phyloP scores from a whole-genome alignment of 1,140 invertebrate species.

The Drosophila ogumai region DNA sequence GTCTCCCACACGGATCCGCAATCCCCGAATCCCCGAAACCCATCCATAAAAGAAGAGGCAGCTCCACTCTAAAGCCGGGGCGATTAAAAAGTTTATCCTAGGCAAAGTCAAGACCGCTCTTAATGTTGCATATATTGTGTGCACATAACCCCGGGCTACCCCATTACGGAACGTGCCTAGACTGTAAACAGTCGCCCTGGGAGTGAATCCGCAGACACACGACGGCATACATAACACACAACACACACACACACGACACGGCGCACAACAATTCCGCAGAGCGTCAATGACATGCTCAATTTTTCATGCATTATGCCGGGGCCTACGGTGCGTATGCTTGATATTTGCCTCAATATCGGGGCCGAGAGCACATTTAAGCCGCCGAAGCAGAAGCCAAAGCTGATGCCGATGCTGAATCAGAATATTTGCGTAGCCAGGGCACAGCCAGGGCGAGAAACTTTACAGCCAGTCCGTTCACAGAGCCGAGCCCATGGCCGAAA shows the following conservation, averaged over 20 bases:
- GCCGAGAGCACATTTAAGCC: constrained; percentile 75
- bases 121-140: constrained; percentile 67
- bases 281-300: constrained; percentile 79
- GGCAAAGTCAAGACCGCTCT: constrained; percentile 51
- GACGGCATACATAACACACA: constrained; percentile 22
- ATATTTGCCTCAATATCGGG: constrained; percentile 72
- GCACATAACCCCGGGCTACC: constrained; percentile 45
- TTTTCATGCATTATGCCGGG: constrained; percentile 76
- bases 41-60: constrained; percentile 20
- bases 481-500: constrained; percentile 39
- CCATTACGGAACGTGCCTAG: constrained; percentile 70
- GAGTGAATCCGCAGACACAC: constrained; percentile 30
- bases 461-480: constrained; percentile 7
- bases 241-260: constrained; percentile 3
- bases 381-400: constrained; percentile 28
- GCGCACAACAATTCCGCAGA: constrained; percentile 30
- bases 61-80: constrained; percentile 51
- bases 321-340: constrained; percentile 75
- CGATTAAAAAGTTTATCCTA: constrained; percentile 79
- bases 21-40: constrained; percentile 11
- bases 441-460: constrained; percentile 27
- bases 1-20: constrained; percentile 24
- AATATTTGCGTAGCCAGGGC: constrained; percentile 72
- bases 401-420: constrained; percentile 19
- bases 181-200: constrained; percentile 59